Evolutionary conservation across 2,113 vertebrate species (phyloP).

Genomic region (Loxodonta africana): DNA sequence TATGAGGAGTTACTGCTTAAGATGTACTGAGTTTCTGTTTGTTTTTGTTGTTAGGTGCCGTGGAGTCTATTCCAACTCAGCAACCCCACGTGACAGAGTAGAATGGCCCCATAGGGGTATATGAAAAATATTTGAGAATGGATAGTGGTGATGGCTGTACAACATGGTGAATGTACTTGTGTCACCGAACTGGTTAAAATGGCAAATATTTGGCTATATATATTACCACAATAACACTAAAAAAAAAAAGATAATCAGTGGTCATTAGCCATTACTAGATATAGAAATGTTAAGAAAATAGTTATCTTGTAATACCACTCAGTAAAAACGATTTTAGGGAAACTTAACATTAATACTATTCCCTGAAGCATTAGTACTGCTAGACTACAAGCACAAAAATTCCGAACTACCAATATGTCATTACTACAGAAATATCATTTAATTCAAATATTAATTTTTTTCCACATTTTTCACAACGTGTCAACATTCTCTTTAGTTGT

Average conservation of each 20-base stretch:
- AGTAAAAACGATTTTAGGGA: conserved; percentile 8
- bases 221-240: not conserved
- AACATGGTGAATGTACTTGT: too few species aligned
- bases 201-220: not conserved
- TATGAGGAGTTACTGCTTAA: not conserved
- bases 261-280: not conserved
- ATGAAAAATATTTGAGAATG: too few species aligned
- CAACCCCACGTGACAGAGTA: too few species aligned
- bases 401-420: not conserved
- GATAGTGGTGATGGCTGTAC: too few species aligned
- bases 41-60: not conserved
- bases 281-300: not conserved
- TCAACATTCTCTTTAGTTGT: too few species aligned
- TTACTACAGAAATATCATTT: not conserved
- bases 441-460: not conserved
- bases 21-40: not conserved
- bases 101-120: too few species aligned
- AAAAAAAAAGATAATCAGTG: not conserved
- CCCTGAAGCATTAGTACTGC: not conserved
- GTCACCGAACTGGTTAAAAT: too few species aligned
- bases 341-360: conserved; percentile 20
- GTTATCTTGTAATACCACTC: not conserved
- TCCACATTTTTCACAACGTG: too few species aligned
- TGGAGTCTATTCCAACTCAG: too few species aligned
- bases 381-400: conserved; percentile 4